phyloP scores from a whole-genome alignment of 2,888 invertebrate species.

The Noctua comes region DNA sequence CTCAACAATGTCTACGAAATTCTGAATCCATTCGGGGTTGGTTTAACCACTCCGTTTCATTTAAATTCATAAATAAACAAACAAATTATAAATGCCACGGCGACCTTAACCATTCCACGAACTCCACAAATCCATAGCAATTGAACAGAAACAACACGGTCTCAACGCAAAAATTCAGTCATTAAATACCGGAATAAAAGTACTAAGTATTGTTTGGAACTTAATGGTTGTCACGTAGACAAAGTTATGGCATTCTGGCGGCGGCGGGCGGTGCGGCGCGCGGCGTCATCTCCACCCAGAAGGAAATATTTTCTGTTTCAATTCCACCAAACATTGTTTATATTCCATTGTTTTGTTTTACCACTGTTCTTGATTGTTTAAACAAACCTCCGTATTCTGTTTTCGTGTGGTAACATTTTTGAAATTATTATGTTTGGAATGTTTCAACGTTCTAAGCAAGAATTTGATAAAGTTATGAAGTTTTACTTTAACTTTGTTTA shows the following conservation, averaged over 20 bases:
- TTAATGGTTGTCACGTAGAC: slow-evolving; percentile 42
- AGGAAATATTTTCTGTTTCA: slow-evolving; percentile 56
- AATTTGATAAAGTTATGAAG: slow-evolving; percentile 11
- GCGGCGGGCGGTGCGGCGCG: neutral
- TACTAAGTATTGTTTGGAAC: slow-evolving; percentile 51
- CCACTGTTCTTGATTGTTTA: slow-evolving; percentile 49
- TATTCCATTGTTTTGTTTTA: slow-evolving; percentile 53
- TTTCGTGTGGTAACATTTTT: slow-evolving; percentile 37
- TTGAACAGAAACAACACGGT: slow-evolving; percentile 8
- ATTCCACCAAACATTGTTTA: slow-evolving; percentile 57
- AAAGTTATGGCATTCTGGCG: slow-evolving; percentile 52
- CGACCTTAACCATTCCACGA: neutral
- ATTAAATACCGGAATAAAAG: slow-evolving; percentile 42
- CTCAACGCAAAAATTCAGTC: slow-evolving; percentile 14
- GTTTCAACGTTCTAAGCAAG: slow-evolving; percentile 11
- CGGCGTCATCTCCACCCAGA: neutral
- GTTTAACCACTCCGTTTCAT: neutral
- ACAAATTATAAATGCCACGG: neutral
- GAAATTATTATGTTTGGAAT: slow-evolving; percentile 37
- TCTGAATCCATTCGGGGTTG: neutral
- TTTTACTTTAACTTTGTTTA: neutral
- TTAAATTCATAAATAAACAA: neutral
- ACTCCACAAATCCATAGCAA: neutral
- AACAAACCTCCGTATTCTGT: slow-evolving; percentile 42
- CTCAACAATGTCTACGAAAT: neutral